Evolutionary conservation across 1,140 invertebrate genomes (phyloP).

Genomic region (Drosophila kikkawai): DNA sequence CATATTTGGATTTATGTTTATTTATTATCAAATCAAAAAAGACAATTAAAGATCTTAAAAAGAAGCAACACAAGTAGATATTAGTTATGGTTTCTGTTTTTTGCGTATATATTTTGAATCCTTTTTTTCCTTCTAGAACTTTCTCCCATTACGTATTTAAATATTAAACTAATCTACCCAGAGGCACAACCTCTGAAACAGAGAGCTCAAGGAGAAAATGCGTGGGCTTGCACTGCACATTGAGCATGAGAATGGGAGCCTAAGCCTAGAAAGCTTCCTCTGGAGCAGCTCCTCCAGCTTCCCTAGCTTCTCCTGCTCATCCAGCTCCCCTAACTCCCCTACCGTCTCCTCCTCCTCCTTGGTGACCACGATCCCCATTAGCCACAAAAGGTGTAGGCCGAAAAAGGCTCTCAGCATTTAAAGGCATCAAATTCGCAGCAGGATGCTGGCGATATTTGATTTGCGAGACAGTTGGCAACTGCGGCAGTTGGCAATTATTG

Average conservation of each 20-base stretch:
- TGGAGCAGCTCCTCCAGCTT: not conserved
- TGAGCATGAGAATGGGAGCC: constrained; percentile 34
- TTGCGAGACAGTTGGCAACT: constrained; percentile 75
- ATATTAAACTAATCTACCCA: constrained; percentile 20
- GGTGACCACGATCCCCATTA: constrained; percentile 58
- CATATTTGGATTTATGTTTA: too few relatives aligned
- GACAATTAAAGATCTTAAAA: too few relatives aligned
- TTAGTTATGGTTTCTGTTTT: not conserved
- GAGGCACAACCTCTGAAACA: not conserved
- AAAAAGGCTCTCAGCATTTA: constrained; percentile 48
- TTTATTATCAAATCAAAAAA: too few relatives aligned
- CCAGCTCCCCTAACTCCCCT: not conserved
- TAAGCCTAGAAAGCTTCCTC: constrained; percentile 33
- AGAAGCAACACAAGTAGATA: too few relatives aligned
- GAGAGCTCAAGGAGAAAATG: constrained; percentile 17
- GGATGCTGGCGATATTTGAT: constrained; percentile 72
- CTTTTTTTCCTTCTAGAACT: not conserved
- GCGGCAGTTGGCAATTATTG: constrained; percentile 75
- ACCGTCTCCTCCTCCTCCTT: not conserved
- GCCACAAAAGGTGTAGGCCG: constrained; percentile 64
- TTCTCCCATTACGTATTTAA: not conserved
- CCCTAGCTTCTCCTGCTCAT: not conserved
- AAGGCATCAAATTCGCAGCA: constrained; percentile 73
- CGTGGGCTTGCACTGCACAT: constrained; percentile 29
- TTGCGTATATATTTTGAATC: too few relatives aligned